These are phyloP conservation scores for Heterotilapia buettikoferi DNA, from an alignment of 2,113 vertebrate genomes.

Conservation along the genomic window DNA sequence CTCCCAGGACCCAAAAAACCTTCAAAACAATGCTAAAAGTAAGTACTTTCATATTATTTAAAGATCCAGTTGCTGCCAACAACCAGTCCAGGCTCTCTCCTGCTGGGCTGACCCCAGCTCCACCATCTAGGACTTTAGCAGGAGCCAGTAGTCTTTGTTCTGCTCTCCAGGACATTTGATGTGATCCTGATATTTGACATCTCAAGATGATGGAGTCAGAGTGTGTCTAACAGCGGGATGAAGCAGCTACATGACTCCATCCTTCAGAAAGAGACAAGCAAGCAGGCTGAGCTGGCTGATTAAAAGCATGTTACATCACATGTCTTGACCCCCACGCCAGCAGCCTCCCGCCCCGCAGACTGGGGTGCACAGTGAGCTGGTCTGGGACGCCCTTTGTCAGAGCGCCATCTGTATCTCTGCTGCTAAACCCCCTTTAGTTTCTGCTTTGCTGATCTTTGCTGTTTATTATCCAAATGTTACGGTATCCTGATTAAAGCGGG, in stretches of 20 bases:
- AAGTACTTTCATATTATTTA: fast-evolving
- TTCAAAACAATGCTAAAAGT: background rate
- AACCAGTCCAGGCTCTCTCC: background rate
- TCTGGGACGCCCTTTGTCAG: background rate
- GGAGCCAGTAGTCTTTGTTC: background rate
- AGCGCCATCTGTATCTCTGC: background rate
- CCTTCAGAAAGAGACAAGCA: background rate
- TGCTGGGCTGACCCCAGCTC: background rate
- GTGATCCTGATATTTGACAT: background rate
- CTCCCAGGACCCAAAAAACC: fast-evolving
- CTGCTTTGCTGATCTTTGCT: background rate
- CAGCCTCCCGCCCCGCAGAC: background rate
- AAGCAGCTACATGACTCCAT: fast-evolving
- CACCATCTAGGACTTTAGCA: background rate
- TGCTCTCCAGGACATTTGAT: background rate
- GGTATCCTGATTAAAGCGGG: fast-evolving
- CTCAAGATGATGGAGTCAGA: background rate
- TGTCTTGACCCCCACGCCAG: background rate
- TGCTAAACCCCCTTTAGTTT: background rate
- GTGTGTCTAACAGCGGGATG: background rate
- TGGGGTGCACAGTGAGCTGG: background rate
- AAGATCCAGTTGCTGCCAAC: background rate
- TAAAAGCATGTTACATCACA: background rate
- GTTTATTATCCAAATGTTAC: background rate
- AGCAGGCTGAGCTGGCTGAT: background rate